Evolutionary conservation across 1,140 invertebrate genomes (phyloP).

Genomic region (Ganaspis sp.): DNA sequence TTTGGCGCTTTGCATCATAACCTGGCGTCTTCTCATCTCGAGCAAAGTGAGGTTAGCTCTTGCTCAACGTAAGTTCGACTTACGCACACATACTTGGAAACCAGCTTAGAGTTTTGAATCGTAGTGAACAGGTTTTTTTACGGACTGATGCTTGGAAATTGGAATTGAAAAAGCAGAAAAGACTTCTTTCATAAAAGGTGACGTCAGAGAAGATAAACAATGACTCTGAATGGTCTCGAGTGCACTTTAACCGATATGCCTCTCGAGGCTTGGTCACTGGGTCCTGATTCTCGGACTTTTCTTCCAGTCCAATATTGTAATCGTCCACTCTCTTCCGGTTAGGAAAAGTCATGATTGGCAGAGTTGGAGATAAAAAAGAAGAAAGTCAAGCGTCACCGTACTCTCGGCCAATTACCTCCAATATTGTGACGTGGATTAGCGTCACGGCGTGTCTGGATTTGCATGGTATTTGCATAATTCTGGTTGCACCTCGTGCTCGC

Average conservation of each 20-base stretch:
- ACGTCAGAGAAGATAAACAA: no score
- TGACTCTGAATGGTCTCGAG: background rate
- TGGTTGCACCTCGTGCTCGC: conserved; percentile 66
- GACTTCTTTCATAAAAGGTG: no score
- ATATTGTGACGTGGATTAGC: conserved; percentile 75
- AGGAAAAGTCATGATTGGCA: background rate
- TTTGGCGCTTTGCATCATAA: no score
- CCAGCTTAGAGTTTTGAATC: no score
- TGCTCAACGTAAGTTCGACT: no score
- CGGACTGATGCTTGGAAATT: no score
- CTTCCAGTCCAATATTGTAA: background rate
- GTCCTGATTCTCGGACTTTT: background rate
- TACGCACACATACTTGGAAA: no score
- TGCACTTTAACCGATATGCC: background rate
- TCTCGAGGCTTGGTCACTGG: background rate
- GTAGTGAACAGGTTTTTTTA: no score
- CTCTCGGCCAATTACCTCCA: conserved; percentile 74
- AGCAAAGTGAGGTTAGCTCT: no score
- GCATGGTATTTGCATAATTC: conserved; percentile 76
- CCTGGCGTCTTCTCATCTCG: no score
- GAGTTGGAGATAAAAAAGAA: conserved; percentile 32
- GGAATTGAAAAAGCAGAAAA: no score
- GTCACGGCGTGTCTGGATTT: conserved; percentile 70
- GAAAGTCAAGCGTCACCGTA: conserved; percentile 57
- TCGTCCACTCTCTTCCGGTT: background rate